Percentiles rank a stretch among this genome's conserved stretches.
These are phyloP conservation scores for Eptatretus burgeri DNA, from an alignment of 2,113 vertebrate species.

Conservation along the genomic window DNA sequence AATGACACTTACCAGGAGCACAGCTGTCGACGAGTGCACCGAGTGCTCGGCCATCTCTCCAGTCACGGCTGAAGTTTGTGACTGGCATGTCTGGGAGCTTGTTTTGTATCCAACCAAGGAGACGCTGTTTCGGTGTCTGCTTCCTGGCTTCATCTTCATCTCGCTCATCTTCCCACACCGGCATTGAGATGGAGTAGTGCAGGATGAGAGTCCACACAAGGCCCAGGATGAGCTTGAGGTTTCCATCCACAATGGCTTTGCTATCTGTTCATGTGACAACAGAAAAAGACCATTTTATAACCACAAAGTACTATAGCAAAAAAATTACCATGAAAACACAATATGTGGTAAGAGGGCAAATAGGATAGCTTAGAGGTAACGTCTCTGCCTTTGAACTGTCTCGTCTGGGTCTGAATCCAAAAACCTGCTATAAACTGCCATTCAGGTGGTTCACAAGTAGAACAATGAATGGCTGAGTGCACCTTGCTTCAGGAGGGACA, in stretches of 20 bases:
- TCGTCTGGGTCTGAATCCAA: no score
- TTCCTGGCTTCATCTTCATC: neutral
- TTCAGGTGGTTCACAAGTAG: no score
- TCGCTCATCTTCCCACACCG: slow-evolving; percentile 12
- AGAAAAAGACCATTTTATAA: neutral
- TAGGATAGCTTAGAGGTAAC: no score
- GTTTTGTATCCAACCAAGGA: slow-evolving; percentile 5
- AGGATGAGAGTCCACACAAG: slow-evolving; percentile 6
- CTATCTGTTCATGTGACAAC: neutral
- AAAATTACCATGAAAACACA: no score
- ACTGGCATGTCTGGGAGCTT: slow-evolving; percentile 5
- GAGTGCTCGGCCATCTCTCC: neutral
- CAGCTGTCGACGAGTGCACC: slow-evolving; percentile 5
- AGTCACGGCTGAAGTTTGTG: slow-evolving; percentile 6
- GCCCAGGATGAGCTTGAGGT: slow-evolving; percentile 6
- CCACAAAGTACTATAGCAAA: no score
- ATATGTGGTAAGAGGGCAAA: no score
- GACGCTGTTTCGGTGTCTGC: slow-evolving; percentile 3
- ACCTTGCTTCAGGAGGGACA: no score
- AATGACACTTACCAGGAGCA: neutral
- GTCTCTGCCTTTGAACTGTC: no score
- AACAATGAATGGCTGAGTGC: no score
- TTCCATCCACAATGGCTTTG: slow-evolving; percentile 2
- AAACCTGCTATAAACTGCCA: no score
- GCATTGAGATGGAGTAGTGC: slow-evolving; percentile 3